Base-by-base conservation (phyloP, 2,797 vertebrate genomes). In the Macroramphosus scolopax region DNA sequence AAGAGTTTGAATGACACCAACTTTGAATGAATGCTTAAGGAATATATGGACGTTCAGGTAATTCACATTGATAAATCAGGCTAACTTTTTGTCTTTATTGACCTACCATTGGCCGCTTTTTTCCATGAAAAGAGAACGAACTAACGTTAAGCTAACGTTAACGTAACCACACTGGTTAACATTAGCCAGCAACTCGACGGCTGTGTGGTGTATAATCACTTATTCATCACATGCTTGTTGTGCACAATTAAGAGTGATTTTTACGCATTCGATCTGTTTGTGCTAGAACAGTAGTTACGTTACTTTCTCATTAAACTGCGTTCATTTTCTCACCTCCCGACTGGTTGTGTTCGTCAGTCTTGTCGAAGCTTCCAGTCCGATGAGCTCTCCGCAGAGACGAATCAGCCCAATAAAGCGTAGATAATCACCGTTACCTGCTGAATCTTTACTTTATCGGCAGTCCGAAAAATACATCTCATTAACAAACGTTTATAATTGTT, bases 301-400 rank as follows among this genome's bases (percentile, higher is more conserved):
- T n/a, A n/a, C n/a, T n/a, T n/a, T n/a, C n/a, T n/a, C n/a, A n/a
- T 3, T 30, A 33, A 60, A 49, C 39, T 61, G 69, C 50, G 71
- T 58, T 32, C 0, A 9, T 63, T 61, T 68, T 64, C 83, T 87
- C 63, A 86, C 86, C 83, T 77, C 56, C 40, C 59, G 30, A 37
- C 31, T 70, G 48, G 8, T 34, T 39, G 38, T 55, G 54, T 45
- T 78, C 52, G 79, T 83, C 67, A 59, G 76, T 55, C 43, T 63
- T 28, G 57, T 75, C 46, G 70, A 79, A 78, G 60, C 63, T 77
- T 84, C 78, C 71, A 75, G 75, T 46, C 63, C 61, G 29, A 56
- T 36, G 51, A 13, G 55, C 32, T 41, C 41, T 58, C 4, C 25
- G 38, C 45, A 18, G 34, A 26, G 17, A 32, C 14, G 64, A 25